Evolutionary conservation across 30 jellyfish, hydroid and myxozoan species (phyloP).

Genomic region (Hydractinia echinata): DNA sequence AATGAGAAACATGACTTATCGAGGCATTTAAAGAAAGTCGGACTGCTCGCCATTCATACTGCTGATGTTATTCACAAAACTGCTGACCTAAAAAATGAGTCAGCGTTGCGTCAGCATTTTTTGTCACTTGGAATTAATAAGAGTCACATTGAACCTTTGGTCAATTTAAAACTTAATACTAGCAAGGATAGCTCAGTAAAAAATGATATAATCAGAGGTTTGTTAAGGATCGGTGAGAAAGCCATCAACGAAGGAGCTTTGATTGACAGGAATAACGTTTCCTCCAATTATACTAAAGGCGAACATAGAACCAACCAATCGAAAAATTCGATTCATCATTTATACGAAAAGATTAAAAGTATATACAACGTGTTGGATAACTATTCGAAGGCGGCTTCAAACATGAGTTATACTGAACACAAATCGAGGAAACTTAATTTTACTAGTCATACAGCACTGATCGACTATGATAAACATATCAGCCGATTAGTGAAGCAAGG

Average conservation of each 20-base stretch:
- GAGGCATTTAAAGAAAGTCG: slow-evolving; percentile 1
- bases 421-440: too few relatives aligned
- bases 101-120: background rate
- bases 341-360: too few relatives aligned
- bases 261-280: too few relatives aligned
- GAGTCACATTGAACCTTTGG: background rate
- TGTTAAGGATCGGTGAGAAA: background rate
- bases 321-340: too few relatives aligned
- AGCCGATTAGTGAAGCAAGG: too few relatives aligned
- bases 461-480: too few relatives aligned
- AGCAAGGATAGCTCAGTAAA: background rate
- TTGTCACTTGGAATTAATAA: slow-evolving; percentile 2
- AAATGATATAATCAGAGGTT: slow-evolving; percentile 3
- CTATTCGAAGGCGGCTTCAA: too few relatives aligned
- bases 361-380: too few relatives aligned
- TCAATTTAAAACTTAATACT: background rate
- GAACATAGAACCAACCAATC: too few relatives aligned
- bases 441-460: too few relatives aligned
- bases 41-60: background rate
- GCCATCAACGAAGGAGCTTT: slow-evolving; percentile 2
- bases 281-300: too few relatives aligned
- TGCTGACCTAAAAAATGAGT: background rate
- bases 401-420: too few relatives aligned
- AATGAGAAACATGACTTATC: background rate
- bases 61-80: slow-evolving; percentile 3